Conservation (phyloP, 2,888 invertebrate genomes). For the Panorpa germanica region DNA sequence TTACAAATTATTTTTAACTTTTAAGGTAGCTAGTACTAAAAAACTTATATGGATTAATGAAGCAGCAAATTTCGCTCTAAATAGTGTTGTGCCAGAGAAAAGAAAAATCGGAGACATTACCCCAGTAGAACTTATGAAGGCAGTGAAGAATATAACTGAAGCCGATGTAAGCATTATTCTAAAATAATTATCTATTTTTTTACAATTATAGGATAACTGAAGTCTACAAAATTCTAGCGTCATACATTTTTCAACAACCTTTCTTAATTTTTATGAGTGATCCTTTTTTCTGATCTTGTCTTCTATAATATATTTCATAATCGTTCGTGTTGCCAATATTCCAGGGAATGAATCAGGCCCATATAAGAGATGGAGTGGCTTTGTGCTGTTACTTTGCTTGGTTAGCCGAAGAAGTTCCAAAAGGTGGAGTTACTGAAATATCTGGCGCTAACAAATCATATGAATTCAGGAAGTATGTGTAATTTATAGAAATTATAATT, state of each 20-base stretch:
- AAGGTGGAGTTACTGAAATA: constrained; percentile 53
- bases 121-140: constrained; percentile 67
- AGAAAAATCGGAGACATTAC: constrained; percentile 31
- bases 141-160: constrained; percentile 74
- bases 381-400: constrained; percentile 74
- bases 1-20: too few relatives aligned
- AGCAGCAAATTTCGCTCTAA: constrained; percentile 31
- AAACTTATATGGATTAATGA: constrained; percentile 35
- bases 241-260: too few relatives aligned
- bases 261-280: too few relatives aligned
- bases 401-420: constrained; percentile 56
- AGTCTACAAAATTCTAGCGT: too few relatives aligned
- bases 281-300: too few relatives aligned
- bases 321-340: too few relatives aligned
- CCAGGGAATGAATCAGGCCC: constrained; percentile 57
- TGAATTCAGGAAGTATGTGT: constrained; percentile 39
- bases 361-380: constrained; percentile 75
- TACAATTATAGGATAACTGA: not conserved
- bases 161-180: constrained; percentile 36
- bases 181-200: too few relatives aligned
- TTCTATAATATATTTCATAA: too few relatives aligned
- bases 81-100: constrained; percentile 17
- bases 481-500: constrained; percentile 7
- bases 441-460: constrained; percentile 54
- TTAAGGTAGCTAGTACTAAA: constrained; percentile 12